phyloP scores from a whole-genome alignment of 2,888 invertebrate species.

The Cerastis rubricosa region DNA sequence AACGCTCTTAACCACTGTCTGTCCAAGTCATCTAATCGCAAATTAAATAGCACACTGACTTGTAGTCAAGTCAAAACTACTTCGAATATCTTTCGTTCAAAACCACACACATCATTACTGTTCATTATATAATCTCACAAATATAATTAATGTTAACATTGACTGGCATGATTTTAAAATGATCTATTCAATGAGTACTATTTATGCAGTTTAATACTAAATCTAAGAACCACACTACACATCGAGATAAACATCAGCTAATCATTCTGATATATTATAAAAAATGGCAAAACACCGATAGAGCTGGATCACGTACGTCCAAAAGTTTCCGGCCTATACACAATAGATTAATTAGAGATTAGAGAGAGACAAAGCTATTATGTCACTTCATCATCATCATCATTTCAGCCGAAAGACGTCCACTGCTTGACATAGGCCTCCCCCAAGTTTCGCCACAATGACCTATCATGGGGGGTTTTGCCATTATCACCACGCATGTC shows the following conservation, averaged over 20 bases:
- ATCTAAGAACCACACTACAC: conserved; percentile 14
- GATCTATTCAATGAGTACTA: neutral
- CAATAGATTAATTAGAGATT: too few species aligned
- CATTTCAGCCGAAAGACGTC: too few species aligned
- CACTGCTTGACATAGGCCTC: too few species aligned
- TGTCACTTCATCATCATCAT: too few species aligned
- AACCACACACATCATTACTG: neutral
- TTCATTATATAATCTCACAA: neutral
- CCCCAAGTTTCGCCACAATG: too few species aligned
- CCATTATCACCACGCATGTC: too few species aligned
- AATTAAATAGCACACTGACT: neutral
- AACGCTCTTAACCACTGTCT: too few species aligned
- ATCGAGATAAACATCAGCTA: neutral
- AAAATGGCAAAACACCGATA: too few species aligned
- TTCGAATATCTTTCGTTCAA: neutral
- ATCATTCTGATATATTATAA: conserved; percentile 10
- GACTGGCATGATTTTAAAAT: neutral
- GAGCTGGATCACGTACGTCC: too few species aligned
- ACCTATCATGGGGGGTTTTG: too few species aligned
- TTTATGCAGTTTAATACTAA: neutral
- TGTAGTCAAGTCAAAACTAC: neutral
- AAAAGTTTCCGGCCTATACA: too few species aligned
- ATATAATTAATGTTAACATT: neutral
- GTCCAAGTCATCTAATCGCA: neutral
- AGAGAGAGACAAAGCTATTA: too few species aligned